A percentile compares a stretch with the other conserved stretches of the same genome.
phyloP scores from a whole-genome alignment of 2,888 invertebrate genomes.

The Deilephila elpenor region DNA sequence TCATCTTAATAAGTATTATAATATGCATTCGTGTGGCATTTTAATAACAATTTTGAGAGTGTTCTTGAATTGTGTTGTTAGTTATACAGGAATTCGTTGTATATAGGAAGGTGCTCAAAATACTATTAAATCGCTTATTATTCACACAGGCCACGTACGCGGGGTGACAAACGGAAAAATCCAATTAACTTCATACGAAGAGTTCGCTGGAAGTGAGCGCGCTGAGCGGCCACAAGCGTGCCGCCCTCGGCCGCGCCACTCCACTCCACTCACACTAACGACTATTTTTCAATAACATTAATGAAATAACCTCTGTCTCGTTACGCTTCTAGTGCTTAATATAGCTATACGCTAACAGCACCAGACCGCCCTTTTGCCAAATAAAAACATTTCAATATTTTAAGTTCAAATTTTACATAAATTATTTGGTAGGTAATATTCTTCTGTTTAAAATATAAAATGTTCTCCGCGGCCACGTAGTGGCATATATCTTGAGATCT shows the following conservation, averaged over 20 bases:
- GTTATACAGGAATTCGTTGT: conserved; percentile 27
- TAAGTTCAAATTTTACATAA: too few species aligned
- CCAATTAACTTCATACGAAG: conserved; percentile 80
- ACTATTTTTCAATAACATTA: conserved; percentile 76
- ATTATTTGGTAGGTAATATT: not conserved
- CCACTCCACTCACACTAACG: conserved; percentile 66
- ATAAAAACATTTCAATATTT: not conserved
- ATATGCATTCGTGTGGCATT: not conserved
- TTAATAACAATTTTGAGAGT: not conserved
- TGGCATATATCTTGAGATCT: too few species aligned
- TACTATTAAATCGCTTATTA: conserved; percentile 74
- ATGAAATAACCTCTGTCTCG: conserved; percentile 62
- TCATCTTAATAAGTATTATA: not conserved
- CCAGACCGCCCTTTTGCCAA: not conserved
- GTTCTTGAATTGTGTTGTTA: not conserved
- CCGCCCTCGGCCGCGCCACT: conserved; percentile 43
- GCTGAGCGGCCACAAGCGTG: conserved; percentile 40
- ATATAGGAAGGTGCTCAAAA: conserved; percentile 56
- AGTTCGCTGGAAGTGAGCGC: conserved; percentile 64
- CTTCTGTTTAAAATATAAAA: not conserved
- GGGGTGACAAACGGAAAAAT: conserved; percentile 79
- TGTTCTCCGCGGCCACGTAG: too few species aligned
- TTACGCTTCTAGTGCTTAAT: conserved; percentile 50
- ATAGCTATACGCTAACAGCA: conserved; percentile 29
- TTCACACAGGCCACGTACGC: conserved; percentile 73